Percentiles rank a stretch among this genome's conserved stretches.
Conservation (phyloP, 2,113 vertebrate species). For the Corythornis vintsioides region DNA sequence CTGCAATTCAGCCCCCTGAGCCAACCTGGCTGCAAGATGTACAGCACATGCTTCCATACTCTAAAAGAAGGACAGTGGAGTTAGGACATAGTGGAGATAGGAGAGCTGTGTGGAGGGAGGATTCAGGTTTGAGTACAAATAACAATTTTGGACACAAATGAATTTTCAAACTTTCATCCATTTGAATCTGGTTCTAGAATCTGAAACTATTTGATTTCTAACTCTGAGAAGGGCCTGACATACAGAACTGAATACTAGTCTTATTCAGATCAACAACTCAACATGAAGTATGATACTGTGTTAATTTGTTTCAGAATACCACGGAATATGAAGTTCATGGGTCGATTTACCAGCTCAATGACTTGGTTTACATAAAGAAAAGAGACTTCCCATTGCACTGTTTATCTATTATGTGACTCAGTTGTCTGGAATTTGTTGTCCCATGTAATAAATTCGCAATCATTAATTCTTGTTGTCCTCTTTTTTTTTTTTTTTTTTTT, state of each 20-base stretch:
- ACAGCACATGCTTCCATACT: background rate
- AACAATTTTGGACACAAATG: background rate
- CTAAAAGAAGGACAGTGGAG: background rate
- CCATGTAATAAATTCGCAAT: slow-evolving; percentile 68
- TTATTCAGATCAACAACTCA: background rate
- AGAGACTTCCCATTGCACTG: background rate
- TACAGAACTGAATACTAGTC: background rate
- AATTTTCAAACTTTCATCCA: background rate
- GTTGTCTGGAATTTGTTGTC: slow-evolving; percentile 35
- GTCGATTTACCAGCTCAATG: background rate
- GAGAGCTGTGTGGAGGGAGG: background rate
- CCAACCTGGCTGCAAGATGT: background rate
- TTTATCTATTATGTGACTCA: background rate
- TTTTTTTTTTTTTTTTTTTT: background rate
- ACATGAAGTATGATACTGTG: background rate
- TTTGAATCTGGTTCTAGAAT: background rate
- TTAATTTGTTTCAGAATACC: slow-evolving; percentile 58
- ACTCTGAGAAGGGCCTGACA: background rate
- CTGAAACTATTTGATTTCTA: background rate
- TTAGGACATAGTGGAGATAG: background rate
- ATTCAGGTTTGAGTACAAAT: background rate
- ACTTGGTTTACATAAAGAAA: slow-evolving; percentile 1
- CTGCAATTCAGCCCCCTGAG: background rate
- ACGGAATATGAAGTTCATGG: slow-evolving; percentile 27
- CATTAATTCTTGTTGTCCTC: background rate